A percentile compares a stretch with the other conserved stretches of the same genome.
Evolutionary conservation across 2,888 invertebrate species (phyloP).

Genomic region (Drosophila subsilvestris): DNA sequence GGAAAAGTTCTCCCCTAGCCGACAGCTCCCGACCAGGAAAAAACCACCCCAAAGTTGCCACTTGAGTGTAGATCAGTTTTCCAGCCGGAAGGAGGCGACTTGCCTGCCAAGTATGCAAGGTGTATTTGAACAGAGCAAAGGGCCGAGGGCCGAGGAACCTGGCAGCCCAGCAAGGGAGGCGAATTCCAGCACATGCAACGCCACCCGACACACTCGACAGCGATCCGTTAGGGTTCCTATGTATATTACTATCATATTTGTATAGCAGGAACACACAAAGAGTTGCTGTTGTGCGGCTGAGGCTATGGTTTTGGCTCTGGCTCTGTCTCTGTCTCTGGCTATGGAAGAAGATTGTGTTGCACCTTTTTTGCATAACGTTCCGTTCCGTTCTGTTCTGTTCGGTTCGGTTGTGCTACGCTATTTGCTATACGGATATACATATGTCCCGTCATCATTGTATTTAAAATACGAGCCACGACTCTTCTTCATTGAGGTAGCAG

Average conservation of each 20-base stretch:
- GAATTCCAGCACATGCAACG: slow-evolving; percentile 39
- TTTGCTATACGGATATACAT: slow-evolving; percentile 12
- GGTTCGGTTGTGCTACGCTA: neutral
- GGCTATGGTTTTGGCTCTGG: neutral
- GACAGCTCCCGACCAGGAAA: neutral
- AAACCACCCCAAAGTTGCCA: slow-evolving; percentile 57
- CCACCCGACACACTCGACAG: slow-evolving; percentile 30
- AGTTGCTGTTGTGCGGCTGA: slow-evolving; percentile 67
- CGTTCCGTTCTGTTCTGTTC: slow-evolving; percentile 21
- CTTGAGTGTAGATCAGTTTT: slow-evolving; percentile 66
- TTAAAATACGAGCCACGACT: slow-evolving; percentile 28
- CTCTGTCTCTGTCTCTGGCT: too few species aligned
- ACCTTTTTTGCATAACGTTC: slow-evolving; percentile 75
- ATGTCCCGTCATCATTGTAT: slow-evolving; percentile 32
- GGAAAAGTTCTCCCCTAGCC: slow-evolving; percentile 56
- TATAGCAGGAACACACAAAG: slow-evolving; percentile 69
- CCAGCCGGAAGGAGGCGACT: slow-evolving; percentile 65
- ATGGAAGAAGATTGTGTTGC: slow-evolving; percentile 39
- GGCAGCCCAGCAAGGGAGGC: slow-evolving; percentile 44
- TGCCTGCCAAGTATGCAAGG: slow-evolving; percentile 57
- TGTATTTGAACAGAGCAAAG: slow-evolving; percentile 68
- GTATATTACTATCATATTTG: slow-evolving; percentile 52
- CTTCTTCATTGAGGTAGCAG: slow-evolving; percentile 56
- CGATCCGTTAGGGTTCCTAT: slow-evolving; percentile 26
- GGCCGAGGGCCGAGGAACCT: slow-evolving; percentile 16